Conservation (phyloP, 2,113 vertebrate species). For the Neotoma lepida region DNA sequence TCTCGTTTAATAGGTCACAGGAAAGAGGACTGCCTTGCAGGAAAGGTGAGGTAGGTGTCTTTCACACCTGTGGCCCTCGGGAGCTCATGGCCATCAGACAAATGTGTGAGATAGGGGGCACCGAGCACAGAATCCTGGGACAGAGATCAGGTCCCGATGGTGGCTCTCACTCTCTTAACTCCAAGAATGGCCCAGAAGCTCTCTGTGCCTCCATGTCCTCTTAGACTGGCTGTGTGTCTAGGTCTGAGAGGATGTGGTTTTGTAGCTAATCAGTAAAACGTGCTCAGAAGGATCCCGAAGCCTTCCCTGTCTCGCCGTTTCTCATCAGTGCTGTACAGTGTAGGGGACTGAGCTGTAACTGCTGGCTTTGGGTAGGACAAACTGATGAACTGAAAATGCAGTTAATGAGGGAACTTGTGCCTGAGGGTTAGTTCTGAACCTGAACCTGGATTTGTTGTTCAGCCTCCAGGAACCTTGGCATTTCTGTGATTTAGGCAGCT, state of each 20-base stretch:
- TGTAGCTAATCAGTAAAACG: not conserved
- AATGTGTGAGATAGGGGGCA: fast-evolving
- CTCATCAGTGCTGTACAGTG: not conserved
- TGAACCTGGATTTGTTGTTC: not conserved
- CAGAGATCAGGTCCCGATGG: not conserved
- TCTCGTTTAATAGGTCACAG: not conserved
- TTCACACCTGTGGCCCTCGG: fast-evolving
- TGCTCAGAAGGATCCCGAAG: not conserved
- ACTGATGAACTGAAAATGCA: not conserved
- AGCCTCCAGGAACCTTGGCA: not conserved
- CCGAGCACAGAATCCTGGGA: not conserved
- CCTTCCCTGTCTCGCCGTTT: not conserved
- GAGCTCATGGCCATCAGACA: not conserved
- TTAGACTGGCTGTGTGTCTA: not conserved
- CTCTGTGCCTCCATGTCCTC: not conserved
- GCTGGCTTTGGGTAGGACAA: not conserved
- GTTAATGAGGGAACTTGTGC: fast-evolving
- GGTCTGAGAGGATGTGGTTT: not conserved
- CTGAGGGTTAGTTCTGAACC: not conserved
- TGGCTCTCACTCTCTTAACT: not conserved
- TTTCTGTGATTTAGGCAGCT: not conserved
- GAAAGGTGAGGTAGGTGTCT: not conserved
- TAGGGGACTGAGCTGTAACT: not conserved
- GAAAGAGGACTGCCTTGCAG: not conserved
- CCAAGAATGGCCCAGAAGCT: not conserved